Evolutionary conservation across 2,113 vertebrate genomes (phyloP).

Genomic region (Phasianus colchicus): DNA sequence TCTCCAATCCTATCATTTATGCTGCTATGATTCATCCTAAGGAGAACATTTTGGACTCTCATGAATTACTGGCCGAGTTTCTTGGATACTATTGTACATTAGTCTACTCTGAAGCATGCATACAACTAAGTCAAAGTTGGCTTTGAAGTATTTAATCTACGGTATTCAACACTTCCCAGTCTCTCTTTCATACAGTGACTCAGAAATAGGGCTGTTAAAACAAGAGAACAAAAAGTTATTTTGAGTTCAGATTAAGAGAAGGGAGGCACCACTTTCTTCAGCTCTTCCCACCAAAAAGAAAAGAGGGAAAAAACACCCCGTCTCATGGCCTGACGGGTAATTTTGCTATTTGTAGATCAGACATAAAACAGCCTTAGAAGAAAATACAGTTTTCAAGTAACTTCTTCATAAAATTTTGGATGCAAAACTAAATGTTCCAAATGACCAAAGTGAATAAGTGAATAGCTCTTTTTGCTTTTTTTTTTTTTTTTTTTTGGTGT

Average conservation of each 20-base stretch:
- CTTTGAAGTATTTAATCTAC: constrained; percentile 58
- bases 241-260: constrained; percentile 54
- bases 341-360: constrained; percentile 31
- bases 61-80: constrained; percentile 69
- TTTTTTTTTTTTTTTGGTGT: background rate
- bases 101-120: constrained; percentile 57
- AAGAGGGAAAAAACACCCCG: background rate
- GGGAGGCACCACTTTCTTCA: constrained; percentile 26
- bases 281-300: constrained; percentile 15
- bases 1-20: constrained; percentile 53
- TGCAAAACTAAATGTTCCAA: background rate
- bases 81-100: constrained; percentile 61
- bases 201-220: constrained; percentile 41
- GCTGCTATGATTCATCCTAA: constrained; percentile 63
- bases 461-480: constrained; percentile 7
- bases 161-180: constrained; percentile 41
- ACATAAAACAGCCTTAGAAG: constrained; percentile 17
- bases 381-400: constrained; percentile 7
- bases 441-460: background rate
- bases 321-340: background rate
- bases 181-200: constrained; percentile 57
- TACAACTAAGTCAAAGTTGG: constrained; percentile 65
- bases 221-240: constrained; percentile 62
- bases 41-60: constrained; percentile 65
- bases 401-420: constrained; percentile 35